These are phyloP conservation scores for Euura lappo DNA, from an alignment of 1,140 invertebrate genomes.

Conservation along the genomic window DNA sequence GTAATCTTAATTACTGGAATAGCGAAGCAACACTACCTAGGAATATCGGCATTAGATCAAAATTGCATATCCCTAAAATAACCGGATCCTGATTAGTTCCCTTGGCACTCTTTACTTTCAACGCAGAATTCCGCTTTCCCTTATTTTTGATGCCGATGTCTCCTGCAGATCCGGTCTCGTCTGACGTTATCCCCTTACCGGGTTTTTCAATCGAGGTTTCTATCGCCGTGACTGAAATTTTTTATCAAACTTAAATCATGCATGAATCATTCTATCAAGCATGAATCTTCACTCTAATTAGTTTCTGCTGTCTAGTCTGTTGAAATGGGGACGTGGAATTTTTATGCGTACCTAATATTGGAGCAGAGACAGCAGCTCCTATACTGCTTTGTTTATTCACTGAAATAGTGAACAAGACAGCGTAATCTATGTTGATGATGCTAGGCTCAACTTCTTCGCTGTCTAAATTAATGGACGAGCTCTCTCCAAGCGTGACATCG, in stretches of 20 bases:
- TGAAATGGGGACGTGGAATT: background rate
- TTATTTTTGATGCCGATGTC: background rate
- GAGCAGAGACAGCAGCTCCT: constrained; percentile 27
- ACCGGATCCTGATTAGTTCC: background rate
- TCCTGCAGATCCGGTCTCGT: background rate
- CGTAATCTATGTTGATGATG: constrained; percentile 24
- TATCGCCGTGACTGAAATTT: constrained; percentile 14
- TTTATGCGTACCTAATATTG: constrained; percentile 33
- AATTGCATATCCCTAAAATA: constrained; percentile 36
- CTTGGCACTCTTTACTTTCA: constrained; percentile 16
- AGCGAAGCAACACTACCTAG: constrained; percentile 28
- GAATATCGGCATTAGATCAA: constrained; percentile 39
- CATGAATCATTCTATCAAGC: background rate
- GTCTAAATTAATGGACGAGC: constrained; percentile 22
- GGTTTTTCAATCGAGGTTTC: background rate
- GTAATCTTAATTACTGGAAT: no score
- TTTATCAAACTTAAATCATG: background rate
- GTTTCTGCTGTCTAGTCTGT: no score
- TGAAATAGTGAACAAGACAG: constrained; percentile 18
- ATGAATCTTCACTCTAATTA: no score
- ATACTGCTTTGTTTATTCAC: constrained; percentile 13
- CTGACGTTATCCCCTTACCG: background rate
- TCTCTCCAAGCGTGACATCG: constrained; percentile 31
- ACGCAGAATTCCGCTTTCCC: background rate
- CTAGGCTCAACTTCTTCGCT: constrained; percentile 16